Conservation (phyloP, 2,113 vertebrate genomes). For the Telmatochromis brichardi region DNA sequence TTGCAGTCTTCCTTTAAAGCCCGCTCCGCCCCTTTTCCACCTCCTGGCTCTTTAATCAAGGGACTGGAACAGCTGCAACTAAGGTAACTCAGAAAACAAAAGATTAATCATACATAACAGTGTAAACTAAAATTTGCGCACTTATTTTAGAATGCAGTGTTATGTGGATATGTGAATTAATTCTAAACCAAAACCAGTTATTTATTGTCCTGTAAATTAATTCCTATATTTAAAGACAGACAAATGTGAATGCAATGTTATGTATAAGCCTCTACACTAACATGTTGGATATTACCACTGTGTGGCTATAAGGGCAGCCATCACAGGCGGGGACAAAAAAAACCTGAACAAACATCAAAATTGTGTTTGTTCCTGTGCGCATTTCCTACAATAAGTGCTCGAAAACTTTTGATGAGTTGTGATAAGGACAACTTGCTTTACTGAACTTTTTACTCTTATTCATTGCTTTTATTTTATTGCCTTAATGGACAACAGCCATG, state of each 20-base stretch:
- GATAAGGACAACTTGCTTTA: neutral
- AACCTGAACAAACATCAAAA: neutral
- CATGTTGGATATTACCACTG: neutral
- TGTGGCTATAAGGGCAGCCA: neutral
- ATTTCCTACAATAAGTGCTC: neutral
- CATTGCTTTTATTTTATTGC: neutral
- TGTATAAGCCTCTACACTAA: neutral
- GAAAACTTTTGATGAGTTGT: neutral
- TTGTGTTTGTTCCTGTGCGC: neutral
- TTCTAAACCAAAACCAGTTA: neutral
- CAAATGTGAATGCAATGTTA: neutral
- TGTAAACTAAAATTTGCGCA: no score
- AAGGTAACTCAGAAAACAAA: no score
- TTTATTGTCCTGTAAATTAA: neutral
- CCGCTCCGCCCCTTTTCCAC: no score
- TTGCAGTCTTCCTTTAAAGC: no score
- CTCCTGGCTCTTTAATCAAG: accelerated
- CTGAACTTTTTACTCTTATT: neutral
- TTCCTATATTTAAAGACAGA: neutral
- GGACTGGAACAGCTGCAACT: no score
- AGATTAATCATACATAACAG: no score
- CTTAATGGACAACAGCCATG: neutral
- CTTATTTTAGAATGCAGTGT: no score
- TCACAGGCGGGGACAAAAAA: neutral
- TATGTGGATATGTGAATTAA: neutral